Evolutionary conservation across 2,113 vertebrate species (phyloP).

Genomic region (Xiphias gladius): DNA sequence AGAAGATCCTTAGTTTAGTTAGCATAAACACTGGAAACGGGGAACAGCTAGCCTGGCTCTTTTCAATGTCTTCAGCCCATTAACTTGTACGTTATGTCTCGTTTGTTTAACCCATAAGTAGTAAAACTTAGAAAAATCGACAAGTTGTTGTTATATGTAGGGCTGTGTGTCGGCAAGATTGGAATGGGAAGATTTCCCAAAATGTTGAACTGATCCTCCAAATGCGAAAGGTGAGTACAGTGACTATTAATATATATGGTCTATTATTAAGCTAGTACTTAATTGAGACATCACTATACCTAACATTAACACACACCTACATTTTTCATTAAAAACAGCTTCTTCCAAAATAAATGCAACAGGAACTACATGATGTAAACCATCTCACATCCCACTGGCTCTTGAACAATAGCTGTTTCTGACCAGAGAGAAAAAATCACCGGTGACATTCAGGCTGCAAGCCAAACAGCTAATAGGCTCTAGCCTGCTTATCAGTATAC

Average conservation of each 20-base stretch:
- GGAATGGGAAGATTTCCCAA: too few species aligned
- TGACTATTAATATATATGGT: neutral
- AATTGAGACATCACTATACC: neutral
- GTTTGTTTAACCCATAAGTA: too few species aligned
- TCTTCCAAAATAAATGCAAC: constrained; percentile 13
- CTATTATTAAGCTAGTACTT: neutral
- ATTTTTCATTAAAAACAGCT: neutral
- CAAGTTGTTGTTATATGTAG: too few species aligned
- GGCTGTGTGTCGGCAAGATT: too few species aligned
- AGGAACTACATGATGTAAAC: constrained; percentile 27
- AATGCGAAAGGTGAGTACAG: too few species aligned
- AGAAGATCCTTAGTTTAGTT: too few species aligned
- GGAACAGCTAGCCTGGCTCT: too few species aligned
- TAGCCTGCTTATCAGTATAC: constrained; percentile 51
- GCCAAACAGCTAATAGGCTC: constrained; percentile 59
- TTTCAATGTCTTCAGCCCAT: too few species aligned
- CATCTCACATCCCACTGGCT: constrained; percentile 17
- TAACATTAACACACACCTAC: neutral
- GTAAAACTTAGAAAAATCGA: too few species aligned
- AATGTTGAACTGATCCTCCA: too few species aligned
- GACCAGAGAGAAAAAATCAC: constrained; percentile 43
- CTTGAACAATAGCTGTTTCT: constrained; percentile 43
- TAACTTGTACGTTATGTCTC: too few species aligned
- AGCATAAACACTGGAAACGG: too few species aligned
- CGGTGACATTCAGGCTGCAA: constrained; percentile 54